phyloP scores from a whole-genome alignment of 2,113 vertebrate genomes.

The Melozone crissalis region DNA sequence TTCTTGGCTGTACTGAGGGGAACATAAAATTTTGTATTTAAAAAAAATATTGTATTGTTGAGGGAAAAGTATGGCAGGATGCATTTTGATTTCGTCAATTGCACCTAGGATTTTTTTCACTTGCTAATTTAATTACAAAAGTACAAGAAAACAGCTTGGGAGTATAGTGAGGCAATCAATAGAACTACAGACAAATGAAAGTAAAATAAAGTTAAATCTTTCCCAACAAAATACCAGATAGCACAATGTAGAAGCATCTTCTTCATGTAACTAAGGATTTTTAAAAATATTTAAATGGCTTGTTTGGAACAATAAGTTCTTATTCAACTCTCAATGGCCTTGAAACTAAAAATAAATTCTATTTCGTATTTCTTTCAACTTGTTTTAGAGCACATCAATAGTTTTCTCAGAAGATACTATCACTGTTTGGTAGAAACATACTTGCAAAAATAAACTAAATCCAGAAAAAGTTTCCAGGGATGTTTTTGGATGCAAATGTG shows the following conservation, averaged over 20 bases:
- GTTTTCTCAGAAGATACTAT: conserved; percentile 69
- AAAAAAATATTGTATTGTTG: neutral
- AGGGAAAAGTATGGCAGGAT: neutral
- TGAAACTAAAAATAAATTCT: conserved; percentile 5
- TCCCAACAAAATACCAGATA: neutral
- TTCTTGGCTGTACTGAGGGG: neutral
- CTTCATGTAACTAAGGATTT: neutral
- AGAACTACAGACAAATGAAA: neutral
- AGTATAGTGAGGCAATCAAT: neutral
- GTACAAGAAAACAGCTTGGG: neutral
- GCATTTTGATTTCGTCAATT: neutral
- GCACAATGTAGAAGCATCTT: neutral
- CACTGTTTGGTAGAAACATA: conserved; percentile 57
- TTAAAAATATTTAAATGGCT: neutral
- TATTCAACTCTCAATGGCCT: neutral
- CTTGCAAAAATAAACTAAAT: conserved; percentile 63
- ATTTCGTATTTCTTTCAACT: conserved; percentile 17
- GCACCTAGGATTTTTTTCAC: neutral
- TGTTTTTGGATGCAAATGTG: conserved; percentile 37
- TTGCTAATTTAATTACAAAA: neutral
- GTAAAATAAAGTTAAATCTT: neutral
- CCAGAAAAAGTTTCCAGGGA: conserved; percentile 51
- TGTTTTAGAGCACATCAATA: conserved; percentile 30
- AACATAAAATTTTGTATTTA: neutral
- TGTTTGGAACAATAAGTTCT: neutral